Evolutionary conservation across 2,797 vertebrate genomes (phyloP).

Genomic region (Schizothorax lantsangensis): DNA sequence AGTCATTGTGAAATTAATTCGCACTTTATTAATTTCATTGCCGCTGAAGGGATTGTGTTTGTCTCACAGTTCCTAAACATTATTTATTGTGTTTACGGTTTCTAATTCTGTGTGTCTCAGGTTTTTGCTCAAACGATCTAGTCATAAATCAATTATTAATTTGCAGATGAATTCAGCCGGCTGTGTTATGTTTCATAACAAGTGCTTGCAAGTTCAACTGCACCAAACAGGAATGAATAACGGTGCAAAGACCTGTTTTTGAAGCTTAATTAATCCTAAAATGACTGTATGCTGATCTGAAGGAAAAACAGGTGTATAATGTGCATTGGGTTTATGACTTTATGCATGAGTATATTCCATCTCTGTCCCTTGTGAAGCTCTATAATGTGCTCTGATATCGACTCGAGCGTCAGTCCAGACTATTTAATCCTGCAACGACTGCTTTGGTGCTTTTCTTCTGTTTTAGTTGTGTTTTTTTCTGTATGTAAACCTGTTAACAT

Average conservation of each 20-base stretch:
- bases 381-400: slow-evolving; percentile 9
- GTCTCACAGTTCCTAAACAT: background rate
- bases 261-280: slow-evolving; percentile 1
- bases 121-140: background rate
- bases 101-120: background rate
- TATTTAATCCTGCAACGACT: slow-evolving; percentile 33
- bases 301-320: background rate
- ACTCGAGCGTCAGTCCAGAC: slow-evolving; percentile 12
- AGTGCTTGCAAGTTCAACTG: slow-evolving; percentile 7
- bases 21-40: slow-evolving; percentile 36
- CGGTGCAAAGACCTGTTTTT: slow-evolving; percentile 8
- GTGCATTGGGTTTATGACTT: slow-evolving; percentile 11
- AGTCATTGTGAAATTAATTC: slow-evolving; percentile 29
- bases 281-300: slow-evolving; percentile 28
- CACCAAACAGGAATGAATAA: background rate
- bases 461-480: slow-evolving; percentile 76
- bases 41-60: background rate
- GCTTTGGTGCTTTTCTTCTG: slow-evolving; percentile 43
- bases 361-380: slow-evolving; percentile 40
- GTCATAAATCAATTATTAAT: background rate
- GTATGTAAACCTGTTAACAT: slow-evolving; percentile 78
- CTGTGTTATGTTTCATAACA: background rate
- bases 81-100: slow-evolving; percentile 51
- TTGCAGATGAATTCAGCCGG: background rate
- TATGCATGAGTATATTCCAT: slow-evolving; percentile 35